Evolutionary conservation across 2,113 vertebrate species (phyloP), one percentile per base, ranked within the genome.

Genomic region (Indicator indicator): DNA sequence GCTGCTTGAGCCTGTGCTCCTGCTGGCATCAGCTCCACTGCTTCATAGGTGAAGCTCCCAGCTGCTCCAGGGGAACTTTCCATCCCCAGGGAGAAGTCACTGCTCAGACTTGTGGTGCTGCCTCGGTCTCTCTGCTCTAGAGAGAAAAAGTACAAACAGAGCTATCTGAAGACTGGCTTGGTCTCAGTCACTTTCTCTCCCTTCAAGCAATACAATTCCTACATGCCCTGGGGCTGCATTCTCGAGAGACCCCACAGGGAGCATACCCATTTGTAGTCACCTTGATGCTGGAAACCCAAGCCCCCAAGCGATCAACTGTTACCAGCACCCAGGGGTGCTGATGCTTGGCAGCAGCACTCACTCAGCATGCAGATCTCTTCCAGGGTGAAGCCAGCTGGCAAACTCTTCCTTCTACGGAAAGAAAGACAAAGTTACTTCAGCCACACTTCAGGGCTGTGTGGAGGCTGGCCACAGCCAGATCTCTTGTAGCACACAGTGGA

Each of bases 311-410:
- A 48, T 70, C 60, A 86, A 62, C 77, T 40, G 9, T 16, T 38
- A 70, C 48, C 79, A 81, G 77, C 83, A 80, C 63, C 63, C 84
- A 67, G 28, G 50, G 83, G 67, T 6, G n/a, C 78, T 26, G 32
- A 67, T 2, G 42, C 58, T 59, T 4, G 9, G 76, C 77, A 94
- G 83, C 63, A 24, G 52, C 76, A 99, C 99, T 98, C 98, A 99
- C 99, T 99, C 84, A 99, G 93, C 97, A 98, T 98, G 96, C 98
- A 99, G 97, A 99, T 97, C 89, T 99, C 99, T 48, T 99, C 99
- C 91, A 99, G 94, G 52, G 98, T 98, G 95, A 99, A 98, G 83
- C 99, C 98, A 69, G 97, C 96, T 58, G 98, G 98, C 63, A 99
- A 98, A 97, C 98, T 99, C 97, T 99, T 99, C 95, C 99, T 98